Evolutionary conservation across 2,113 vertebrate species (phyloP).

Genomic region (Neomonachus schauinslandi): DNA sequence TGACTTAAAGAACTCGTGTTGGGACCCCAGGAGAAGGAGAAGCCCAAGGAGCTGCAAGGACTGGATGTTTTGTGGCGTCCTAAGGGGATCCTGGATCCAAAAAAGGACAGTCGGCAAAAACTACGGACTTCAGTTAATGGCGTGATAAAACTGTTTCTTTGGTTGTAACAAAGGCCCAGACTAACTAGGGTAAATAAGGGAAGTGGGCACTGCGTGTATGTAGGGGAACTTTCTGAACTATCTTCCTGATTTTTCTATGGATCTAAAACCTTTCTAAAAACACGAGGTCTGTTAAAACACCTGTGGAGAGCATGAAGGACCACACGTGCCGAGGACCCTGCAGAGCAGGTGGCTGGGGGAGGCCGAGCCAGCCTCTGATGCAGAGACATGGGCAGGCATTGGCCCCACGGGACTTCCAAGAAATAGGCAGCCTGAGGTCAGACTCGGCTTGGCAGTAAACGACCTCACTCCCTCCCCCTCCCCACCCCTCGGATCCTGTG

Average conservation of each 20-base stretch:
- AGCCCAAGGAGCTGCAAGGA: fast-evolving
- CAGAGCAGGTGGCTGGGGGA: not conserved
- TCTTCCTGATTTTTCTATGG: not conserved
- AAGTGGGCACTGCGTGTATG: fast-evolving
- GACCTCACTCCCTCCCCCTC: not conserved
- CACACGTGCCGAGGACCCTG: not conserved
- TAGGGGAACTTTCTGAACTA: not conserved
- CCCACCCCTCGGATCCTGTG: not conserved
- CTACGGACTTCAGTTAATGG: not conserved
- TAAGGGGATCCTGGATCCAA: no score
- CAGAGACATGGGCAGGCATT: not conserved
- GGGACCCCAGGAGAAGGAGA: not conserved
- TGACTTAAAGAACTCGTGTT: fast-evolving
- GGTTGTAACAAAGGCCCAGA: fast-evolving
- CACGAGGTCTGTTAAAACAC: not conserved
- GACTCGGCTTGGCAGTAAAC: not conserved
- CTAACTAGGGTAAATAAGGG: fast-evolving
- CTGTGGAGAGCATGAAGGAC: not conserved
- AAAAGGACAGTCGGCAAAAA: no score
- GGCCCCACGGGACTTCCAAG: not conserved
- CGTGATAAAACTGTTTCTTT: fast-evolving
- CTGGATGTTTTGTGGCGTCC: fast-evolving
- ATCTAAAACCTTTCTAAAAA: not conserved
- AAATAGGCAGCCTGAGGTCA: not conserved
- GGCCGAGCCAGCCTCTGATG: not conserved